phyloP scores from a whole-genome alignment of 2,113 vertebrate species.

The Leptobrachium leishanense region DNA sequence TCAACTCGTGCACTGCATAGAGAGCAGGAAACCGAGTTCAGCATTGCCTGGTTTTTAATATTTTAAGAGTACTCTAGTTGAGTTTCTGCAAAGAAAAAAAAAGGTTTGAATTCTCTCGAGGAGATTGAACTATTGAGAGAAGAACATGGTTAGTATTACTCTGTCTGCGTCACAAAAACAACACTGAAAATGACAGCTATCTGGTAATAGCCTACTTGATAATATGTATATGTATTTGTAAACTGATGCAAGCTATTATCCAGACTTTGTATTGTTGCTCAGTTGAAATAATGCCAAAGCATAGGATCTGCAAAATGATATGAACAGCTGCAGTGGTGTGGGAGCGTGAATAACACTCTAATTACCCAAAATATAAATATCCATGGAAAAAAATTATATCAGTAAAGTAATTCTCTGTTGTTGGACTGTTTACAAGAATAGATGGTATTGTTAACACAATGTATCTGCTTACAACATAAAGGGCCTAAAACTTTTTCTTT shows the following conservation, averaged over 20 bases:
- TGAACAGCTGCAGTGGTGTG: not conserved
- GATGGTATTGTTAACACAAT: too few species aligned
- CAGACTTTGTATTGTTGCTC: not conserved
- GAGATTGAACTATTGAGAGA: not conserved
- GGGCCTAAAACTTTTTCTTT: too few species aligned
- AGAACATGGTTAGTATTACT: not conserved
- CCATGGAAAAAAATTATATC: not conserved
- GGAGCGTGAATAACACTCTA: not conserved
- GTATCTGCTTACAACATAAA: too few species aligned
- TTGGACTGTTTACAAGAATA: too few species aligned
- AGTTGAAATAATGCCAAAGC: not conserved
- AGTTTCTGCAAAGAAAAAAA: not conserved
- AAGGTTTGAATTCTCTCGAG: not conserved
- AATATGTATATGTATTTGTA: not conserved
- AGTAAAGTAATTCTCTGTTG: not conserved
- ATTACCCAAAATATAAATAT: not conserved
- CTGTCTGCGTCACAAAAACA: not conserved
- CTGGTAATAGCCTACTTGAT: not conserved
- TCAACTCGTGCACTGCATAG: too few species aligned
- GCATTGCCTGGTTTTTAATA: not conserved
- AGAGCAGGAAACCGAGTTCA: too few species aligned
- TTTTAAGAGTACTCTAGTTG: not conserved
- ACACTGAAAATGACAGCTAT: not conserved
- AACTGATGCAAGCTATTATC: not conserved
- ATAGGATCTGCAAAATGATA: not conserved